Base-by-base conservation (phyloP, 2,113 vertebrate genomes). In the Eolophus roseicapilla region DNA sequence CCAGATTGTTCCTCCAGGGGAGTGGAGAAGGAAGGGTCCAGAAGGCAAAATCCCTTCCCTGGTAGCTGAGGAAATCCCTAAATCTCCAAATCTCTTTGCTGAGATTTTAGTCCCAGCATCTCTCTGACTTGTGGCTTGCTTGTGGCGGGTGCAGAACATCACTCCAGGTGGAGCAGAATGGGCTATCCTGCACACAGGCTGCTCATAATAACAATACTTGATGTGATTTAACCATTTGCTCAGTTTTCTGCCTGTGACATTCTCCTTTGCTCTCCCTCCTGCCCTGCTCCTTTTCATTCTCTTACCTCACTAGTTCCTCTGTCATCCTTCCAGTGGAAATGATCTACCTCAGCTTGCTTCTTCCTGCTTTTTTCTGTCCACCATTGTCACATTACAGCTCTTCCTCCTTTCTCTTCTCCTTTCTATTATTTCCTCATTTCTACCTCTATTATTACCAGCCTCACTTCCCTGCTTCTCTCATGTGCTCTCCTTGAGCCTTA, bases 101-200 rank as follows among this genome's bases (percentile, higher is more conserved):
- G 15, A 16, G 25, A 57, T 76, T 84, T 64, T n/a, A 75, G 15
- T 46, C 24, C 31, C 39, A 63, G 25, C n/a, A 41, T 70, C 25
- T 60, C 17, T 84, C 43, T 82, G 46, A 29, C 12, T 33, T 59
- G 18, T 43, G 53, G 23, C 29, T 89, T 73, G 52, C 2, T 1
- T 62, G 44, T 53, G 44, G 50, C 17, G 44, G 29, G 24, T 23
- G 39, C 44, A 55, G 47, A 49, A 50, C 68, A 39, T 69, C 15
- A 6, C 41, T 86, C 35, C 64, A 62, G 27, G 9, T 65, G 27
- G 18, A 64, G 71, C 59, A 86, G 68, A 33, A 64, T 31, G 59
- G 27, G 6, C 29, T 46, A 23, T 10, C 25, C 21, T 0, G 0
- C 44, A 39, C 11, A 4, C 2, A 19, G 33, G 14, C 25, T 63